Conservation (phyloP, 2,113 vertebrate species). For the Helogale parvula region DNA sequence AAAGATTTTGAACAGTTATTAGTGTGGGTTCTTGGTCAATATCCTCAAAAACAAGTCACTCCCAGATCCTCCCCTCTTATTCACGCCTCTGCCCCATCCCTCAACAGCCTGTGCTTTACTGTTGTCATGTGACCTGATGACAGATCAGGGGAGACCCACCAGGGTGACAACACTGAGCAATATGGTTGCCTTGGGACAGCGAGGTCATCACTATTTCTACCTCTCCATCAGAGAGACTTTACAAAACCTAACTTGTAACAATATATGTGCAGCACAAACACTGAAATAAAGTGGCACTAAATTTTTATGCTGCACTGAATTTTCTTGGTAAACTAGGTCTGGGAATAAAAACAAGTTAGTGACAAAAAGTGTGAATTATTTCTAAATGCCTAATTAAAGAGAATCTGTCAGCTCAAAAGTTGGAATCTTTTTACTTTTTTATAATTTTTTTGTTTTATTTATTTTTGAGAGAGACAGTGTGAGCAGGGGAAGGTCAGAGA, state of each 20-base stretch:
- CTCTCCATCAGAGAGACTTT: neutral
- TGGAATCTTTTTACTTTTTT: neutral
- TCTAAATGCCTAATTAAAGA: conserved; percentile 35
- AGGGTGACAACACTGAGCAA: neutral
- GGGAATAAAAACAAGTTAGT: conserved; percentile 5
- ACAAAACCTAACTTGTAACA: neutral
- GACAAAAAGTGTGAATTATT: conserved; percentile 38
- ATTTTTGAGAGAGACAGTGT: too few species aligned
- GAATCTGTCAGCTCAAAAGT: neutral
- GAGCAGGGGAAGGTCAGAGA: too few species aligned
- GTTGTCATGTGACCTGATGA: neutral
- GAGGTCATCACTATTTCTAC: neutral
- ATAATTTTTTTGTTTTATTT: too few species aligned
- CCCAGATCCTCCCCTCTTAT: neutral
- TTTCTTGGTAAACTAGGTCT: conserved; percentile 10
- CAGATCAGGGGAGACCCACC: neutral
- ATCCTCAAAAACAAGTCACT: neutral
- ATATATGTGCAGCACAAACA: neutral
- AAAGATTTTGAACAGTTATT: neutral
- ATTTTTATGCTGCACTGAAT: neutral
- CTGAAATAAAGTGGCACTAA: neutral
- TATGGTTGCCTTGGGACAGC: neutral
- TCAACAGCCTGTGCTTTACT: neutral
- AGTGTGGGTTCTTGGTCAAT: neutral
- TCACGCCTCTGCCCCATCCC: neutral